Base-by-base conservation (phyloP, 92 coral and sea anemone genomes). In the Zoanthus solanderi region DNA sequence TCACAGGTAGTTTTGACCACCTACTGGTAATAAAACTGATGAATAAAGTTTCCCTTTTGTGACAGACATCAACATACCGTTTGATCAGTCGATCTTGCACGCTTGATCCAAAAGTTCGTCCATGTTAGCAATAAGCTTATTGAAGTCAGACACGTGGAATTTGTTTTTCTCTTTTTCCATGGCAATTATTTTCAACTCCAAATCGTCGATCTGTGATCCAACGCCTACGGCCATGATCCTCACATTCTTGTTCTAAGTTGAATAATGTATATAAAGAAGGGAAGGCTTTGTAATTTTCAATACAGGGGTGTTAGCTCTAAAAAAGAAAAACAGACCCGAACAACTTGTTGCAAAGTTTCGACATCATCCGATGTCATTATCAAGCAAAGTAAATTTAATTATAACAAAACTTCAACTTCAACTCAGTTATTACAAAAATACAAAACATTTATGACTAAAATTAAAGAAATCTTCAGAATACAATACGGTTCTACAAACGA, bases 111-210 rank as follows among this genome's bases (percentile, higher is more conserved):
- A 58, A 32, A 77, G 67, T 54, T 77, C 82, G 58, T 77, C 82
- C 82, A 77, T 77, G 82, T 77, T 77, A 18, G 82, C 82, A 31
- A 77, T 77, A 13, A 77, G 82, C 29, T 77, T 32, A 54, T 53
- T 12, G 23, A 77, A 54, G 68, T 54, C 17, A 53, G 47, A 53
- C 11, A 77, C 50, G 18, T 54, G 82, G 23, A 77, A 46, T 29
- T 29, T 54, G 66, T 77, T 44, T 34, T 54, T 77, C 1, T 53
- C 67, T 9, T 30, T 32, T 9, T 31, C 48, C 8, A 29, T 6
- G 28, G 82, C 82, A 16, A 77, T 77, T 54, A 77, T 77, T 16
- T 77, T 77, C 29, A 77, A 54, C 18, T 77, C 82, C 1, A 0
- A 0, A 18, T 77, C 82, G 31, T 77, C 68, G n/a, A 77, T 54